Percentiles rank a stretch among this genome's conserved stretches.
Conservation (phyloP, 2,888 invertebrate species). For the Auanema freiburgensis region DNA sequence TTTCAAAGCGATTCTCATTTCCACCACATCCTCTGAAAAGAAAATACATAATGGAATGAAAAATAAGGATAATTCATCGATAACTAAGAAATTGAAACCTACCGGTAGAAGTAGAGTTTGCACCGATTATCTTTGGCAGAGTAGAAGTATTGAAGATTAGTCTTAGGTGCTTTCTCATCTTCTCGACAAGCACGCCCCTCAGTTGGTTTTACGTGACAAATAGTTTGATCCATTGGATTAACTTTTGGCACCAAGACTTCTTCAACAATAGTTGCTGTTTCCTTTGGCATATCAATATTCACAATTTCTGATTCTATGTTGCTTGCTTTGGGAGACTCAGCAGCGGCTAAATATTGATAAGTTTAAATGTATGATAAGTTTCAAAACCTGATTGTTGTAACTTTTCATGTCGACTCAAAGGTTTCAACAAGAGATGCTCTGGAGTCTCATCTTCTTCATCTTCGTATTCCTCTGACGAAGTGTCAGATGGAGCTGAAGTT, state of each 20-base stretch:
- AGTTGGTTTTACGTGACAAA: conserved; percentile 51
- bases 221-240: conserved; percentile 31
- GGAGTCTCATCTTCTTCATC: conserved; percentile 35
- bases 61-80: too few species aligned
- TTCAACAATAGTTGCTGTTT: conserved; percentile 17
- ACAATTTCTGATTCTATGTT: conserved; percentile 30
- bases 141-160: conserved; percentile 62
- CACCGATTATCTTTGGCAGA: conserved; percentile 51
- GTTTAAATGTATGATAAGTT: conserved; percentile 5
- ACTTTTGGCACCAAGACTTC: conserved; percentile 27
- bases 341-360: conserved; percentile 18
- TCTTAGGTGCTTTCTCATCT: conserved; percentile 51
- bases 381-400: conserved; percentile 25
- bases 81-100: too few species aligned
- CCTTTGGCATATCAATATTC: conserved; percentile 33
- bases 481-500: conserved; percentile 7
- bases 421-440: conserved; percentile 32
- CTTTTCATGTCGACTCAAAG: conserved; percentile 17
- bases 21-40: conserved; percentile 61
- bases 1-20: conserved; percentile 56
- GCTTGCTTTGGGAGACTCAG: conserved; percentile 26
- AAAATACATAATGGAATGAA: conserved; percentile 19
- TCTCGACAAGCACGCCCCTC: conserved; percentile 57
- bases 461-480: conserved; percentile 16
- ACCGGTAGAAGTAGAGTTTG: conserved; percentile 58